Evolutionary conservation across 1,140 invertebrate species (phyloP).

Genomic region (Arctopsyche grandis): DNA sequence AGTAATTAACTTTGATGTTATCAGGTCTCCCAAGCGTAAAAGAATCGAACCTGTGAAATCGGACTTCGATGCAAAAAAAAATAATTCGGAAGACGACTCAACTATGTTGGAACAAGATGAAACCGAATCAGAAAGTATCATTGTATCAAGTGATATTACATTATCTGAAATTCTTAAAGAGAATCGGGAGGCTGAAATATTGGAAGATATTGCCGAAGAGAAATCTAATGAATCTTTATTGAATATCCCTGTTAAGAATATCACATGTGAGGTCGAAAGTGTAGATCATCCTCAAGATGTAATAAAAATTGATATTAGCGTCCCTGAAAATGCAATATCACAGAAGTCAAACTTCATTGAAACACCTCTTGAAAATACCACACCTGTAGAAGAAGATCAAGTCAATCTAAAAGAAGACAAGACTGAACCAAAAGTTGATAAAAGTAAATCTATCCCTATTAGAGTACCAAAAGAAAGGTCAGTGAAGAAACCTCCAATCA

Average conservation of each 20-base stretch:
- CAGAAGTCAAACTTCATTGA: no score
- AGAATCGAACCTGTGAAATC: conserved; percentile 1
- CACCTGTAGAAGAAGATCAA: no score
- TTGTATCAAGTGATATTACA: neutral
- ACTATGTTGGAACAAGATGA: neutral
- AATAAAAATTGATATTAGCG: no score
- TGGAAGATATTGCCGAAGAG: neutral
- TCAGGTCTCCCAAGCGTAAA: conserved; percentile 45
- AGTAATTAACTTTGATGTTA: conserved; percentile 50
- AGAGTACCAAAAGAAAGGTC: neutral
- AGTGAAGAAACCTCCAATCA: neutral
- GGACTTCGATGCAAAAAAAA: neutral
- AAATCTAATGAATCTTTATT: no score
- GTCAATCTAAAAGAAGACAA: no score
- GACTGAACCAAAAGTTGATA: no score
- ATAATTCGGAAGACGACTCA: neutral
- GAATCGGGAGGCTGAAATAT: neutral
- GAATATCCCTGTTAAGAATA: no score
- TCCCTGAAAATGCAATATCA: no score
- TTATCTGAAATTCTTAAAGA: neutral
- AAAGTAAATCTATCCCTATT: neutral
- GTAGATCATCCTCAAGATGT: no score
- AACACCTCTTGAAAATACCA: neutral
- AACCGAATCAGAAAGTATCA: neutral
- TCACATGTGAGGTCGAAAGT: no score